Percentiles rank a stretch among this genome's conserved stretches.
Conservation (phyloP, 2,797 vertebrate species). For the Ataeniobius toweri region DNA sequence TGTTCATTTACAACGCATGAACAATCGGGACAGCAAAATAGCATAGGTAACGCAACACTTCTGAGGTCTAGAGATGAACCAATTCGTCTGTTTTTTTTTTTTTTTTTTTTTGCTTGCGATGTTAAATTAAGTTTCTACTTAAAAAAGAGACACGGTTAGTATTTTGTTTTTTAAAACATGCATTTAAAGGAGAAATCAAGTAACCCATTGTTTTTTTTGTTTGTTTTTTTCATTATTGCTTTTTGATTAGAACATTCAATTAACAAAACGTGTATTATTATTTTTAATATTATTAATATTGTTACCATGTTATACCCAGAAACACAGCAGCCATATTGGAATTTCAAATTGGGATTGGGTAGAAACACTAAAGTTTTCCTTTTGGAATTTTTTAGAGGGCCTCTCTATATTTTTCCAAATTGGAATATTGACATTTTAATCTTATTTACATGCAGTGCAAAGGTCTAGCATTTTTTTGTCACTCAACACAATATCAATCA, state of each 20-base stretch:
- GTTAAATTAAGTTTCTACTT: neutral
- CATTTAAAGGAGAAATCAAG: neutral
- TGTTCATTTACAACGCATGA: neutral
- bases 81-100: neutral
- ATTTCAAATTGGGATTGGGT: neutral
- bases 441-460: neutral
- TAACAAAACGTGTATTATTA: neutral
- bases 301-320: neutral
- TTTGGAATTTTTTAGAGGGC: neutral
- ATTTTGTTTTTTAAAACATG: neutral
- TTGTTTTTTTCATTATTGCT: neutral
- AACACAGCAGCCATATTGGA: neutral
- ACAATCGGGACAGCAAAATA: neutral
- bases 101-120: neutral
- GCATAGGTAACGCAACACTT: neutral
- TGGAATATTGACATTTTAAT: neutral
- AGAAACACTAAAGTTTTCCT: neutral
- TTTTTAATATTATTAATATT: neutral
- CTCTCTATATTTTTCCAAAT: neutral
- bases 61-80: neutral
- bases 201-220: neutral
- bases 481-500: neutral
- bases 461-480: neutral
- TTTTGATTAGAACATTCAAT: neutral
- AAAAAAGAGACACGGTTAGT: neutral